Percentiles rank a stretch among this genome's conserved stretches.
These are phyloP conservation scores for Calliopum simillimum DNA, from an alignment of 2,888 invertebrate genomes.

Conservation along the genomic window DNA sequence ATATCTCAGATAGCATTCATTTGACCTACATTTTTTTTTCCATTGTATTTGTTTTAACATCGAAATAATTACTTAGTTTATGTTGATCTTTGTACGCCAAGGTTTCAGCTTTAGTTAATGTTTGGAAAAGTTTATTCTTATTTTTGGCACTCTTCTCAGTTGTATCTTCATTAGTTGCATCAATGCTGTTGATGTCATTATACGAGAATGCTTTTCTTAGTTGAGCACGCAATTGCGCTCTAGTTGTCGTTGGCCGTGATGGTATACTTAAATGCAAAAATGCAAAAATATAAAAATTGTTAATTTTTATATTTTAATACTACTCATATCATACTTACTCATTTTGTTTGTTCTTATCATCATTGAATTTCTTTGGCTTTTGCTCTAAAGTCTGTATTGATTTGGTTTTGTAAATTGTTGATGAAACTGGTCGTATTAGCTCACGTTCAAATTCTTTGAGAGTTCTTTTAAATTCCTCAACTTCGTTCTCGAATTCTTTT, in stretches of 20 bases:
- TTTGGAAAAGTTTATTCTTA: slow-evolving; percentile 35
- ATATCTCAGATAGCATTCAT: neutral
- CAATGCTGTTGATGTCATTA: slow-evolving; percentile 53
- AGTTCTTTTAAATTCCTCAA: slow-evolving; percentile 54
- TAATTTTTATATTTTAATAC: neutral
- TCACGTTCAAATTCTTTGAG: slow-evolving; percentile 54
- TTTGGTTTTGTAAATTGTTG: slow-evolving; percentile 8
- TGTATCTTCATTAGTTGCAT: slow-evolving; percentile 26
- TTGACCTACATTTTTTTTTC: neutral
- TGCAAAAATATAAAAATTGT: neutral
- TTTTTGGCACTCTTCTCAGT: slow-evolving; percentile 33
- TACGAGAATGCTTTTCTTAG: slow-evolving; percentile 58
- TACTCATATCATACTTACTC: slow-evolving; percentile 32
- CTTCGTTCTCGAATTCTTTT: slow-evolving; percentile 53
- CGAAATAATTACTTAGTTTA: slow-evolving; percentile 52
- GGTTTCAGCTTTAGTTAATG: slow-evolving; percentile 31
- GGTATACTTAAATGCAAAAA: slow-evolving; percentile 34
- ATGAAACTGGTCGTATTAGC: slow-evolving; percentile 41
- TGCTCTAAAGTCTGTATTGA: slow-evolving; percentile 15
- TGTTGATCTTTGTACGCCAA: slow-evolving; percentile 27
- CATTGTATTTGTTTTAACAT: slow-evolving; percentile 14
- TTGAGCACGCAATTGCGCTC: slow-evolving; percentile 48
- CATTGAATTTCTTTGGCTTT: neutral
- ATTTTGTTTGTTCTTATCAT: neutral
- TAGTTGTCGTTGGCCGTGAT: slow-evolving; percentile 34